Conservation (phyloP, 2,113 vertebrate genomes). For the Toxotes chatareus region DNA sequence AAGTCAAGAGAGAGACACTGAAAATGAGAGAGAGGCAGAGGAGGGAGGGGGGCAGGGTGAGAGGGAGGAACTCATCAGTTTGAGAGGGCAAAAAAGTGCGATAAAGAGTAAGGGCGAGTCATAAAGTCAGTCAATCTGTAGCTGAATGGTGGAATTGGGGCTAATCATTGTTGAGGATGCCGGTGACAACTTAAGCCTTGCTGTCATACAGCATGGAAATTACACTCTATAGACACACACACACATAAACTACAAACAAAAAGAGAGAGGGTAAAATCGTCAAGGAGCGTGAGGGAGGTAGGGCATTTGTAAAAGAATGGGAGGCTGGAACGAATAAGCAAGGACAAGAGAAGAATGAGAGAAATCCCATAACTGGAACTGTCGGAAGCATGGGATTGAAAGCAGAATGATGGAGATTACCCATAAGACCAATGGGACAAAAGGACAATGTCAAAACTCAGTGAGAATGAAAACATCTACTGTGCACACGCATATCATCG, state of each 20-base stretch:
- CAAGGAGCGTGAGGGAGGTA: background rate
- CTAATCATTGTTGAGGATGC: constrained; percentile 39
- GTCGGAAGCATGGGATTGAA: constrained; percentile 25
- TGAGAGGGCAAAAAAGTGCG: constrained; percentile 1
- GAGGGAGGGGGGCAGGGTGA: background rate
- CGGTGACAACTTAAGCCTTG: constrained; percentile 48
- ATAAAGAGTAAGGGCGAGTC: constrained; percentile 23
- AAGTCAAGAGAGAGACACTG: constrained; percentile 28
- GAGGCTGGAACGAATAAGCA: constrained; percentile 17
- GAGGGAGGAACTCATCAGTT: constrained; percentile 7
- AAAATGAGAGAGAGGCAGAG: constrained; percentile 13
- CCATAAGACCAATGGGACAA: constrained; percentile 11
- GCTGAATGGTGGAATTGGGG: constrained; percentile 27
- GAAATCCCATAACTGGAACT: constrained; percentile 52
- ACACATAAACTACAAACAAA: constrained; percentile 12
- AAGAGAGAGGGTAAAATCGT: background rate
- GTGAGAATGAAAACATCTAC: constrained; percentile 14
- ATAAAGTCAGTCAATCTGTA: constrained; percentile 32
- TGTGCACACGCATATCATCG: constrained; percentile 16
- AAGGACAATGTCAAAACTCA: constrained; percentile 10
- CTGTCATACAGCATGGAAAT: constrained; percentile 32
- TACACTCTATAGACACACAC: constrained; percentile 2
- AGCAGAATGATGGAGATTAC: constrained; percentile 46
- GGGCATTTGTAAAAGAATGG: constrained; percentile 13
- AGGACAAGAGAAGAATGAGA: constrained; percentile 48